These are phyloP conservation scores for Lissonota sp. DNA, from an alignment of 2,888 invertebrate genomes.

Conservation along the genomic window DNA sequence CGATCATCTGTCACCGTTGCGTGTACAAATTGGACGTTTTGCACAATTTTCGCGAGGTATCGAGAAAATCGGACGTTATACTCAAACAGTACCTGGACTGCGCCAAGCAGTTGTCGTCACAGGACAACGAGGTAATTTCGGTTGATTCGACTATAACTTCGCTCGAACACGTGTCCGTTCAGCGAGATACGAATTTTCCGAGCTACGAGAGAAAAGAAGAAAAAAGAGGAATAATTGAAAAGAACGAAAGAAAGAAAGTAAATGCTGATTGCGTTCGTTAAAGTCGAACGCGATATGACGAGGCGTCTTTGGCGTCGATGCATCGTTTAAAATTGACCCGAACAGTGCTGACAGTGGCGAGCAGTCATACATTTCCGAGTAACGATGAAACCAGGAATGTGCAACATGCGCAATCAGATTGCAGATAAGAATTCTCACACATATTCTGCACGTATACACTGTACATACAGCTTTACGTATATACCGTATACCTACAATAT, in stretches of 20 bases:
- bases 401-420: conserved; percentile 79
- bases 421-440: conserved; percentile 75
- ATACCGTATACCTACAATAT: conserved; percentile 58
- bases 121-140: conserved; percentile 87
- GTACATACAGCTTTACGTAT: conserved; percentile 18
- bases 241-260: neutral
- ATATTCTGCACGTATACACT: conserved; percentile 54
- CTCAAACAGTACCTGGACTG: conserved; percentile 91
- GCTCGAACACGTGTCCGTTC: neutral
- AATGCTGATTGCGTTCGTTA: conserved; percentile 2
- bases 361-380: conserved; percentile 78
- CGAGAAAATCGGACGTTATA: conserved; percentile 90
- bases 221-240: conserved; percentile 25
- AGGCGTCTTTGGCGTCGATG: conserved; percentile 28
- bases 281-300: conserved; percentile 33
- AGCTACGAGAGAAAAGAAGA: conserved; percentile 9
- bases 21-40: conserved; percentile 90
- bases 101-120: conserved; percentile 87
- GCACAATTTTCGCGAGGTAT: conserved; percentile 90
- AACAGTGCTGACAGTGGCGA: conserved; percentile 75
- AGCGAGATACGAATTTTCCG: neutral
- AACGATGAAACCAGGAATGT: conserved; percentile 80
- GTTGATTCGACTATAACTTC: neutral
- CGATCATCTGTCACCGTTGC: conserved; percentile 91
- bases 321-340: conserved; percentile 67